phyloP scores from a whole-genome alignment of 2,113 vertebrate genomes.

The Rhabdornis inornatus region DNA sequence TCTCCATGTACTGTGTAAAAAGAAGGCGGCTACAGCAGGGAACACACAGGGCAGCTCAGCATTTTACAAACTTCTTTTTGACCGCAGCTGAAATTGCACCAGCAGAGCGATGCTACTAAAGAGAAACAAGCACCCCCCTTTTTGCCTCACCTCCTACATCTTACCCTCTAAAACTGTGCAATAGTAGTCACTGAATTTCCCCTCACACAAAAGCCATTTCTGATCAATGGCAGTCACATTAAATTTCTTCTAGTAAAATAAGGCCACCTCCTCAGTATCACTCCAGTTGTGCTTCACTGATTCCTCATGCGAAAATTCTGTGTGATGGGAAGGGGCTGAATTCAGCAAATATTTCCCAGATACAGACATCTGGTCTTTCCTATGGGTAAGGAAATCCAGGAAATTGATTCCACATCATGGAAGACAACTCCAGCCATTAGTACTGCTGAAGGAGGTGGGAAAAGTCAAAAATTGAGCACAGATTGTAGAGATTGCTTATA shows the following conservation, averaged over 20 bases:
- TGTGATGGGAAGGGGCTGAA: not conserved
- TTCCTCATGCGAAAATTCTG: not conserved
- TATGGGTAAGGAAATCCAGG: not conserved
- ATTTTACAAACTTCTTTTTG: not conserved
- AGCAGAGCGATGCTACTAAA: not conserved
- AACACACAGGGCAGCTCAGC: not conserved
- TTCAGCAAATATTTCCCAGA: not conserved
- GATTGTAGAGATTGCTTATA: not conserved
- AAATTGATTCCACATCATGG: not conserved
- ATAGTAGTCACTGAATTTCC: not conserved
- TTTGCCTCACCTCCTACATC: not conserved
- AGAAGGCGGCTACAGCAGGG: not conserved
- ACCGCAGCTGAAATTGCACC: not conserved
- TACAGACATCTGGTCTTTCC: not conserved
- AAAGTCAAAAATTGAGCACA: not conserved
- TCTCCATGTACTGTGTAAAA: not conserved
- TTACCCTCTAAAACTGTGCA: not conserved
- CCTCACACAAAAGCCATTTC: not conserved
- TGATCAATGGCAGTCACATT: not conserved
- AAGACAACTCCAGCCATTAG: not conserved
- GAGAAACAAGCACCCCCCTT: not conserved
- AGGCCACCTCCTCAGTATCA: not conserved
- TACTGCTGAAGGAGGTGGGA: not conserved
- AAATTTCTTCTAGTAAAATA: not conserved
- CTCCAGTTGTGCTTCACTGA: not conserved